Base-by-base conservation (phyloP, 2,113 vertebrate species). In the Hippoglossus stenolepis region DNA sequence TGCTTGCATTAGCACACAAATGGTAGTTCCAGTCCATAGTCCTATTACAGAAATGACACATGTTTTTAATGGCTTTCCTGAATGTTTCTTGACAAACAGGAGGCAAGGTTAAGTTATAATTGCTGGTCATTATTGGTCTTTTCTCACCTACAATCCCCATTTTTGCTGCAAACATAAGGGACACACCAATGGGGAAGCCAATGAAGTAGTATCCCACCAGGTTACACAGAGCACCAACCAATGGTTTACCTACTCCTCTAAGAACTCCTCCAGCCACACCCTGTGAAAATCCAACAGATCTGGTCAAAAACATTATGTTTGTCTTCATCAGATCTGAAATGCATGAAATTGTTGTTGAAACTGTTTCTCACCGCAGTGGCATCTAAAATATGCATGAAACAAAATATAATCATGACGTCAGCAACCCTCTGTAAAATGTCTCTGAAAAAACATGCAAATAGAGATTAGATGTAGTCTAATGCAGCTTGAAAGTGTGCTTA, bases 201-300 rank as follows among this genome's bases (percentile, higher is more conserved):
- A 96, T 73, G 0, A 91, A 65, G 0, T 98, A 97, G 81, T 95
- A 96, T 60, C 93, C 86, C n/a, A 96, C 5, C 0, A 94, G 83
- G 0, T 96, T 96, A 75, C 94, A 91, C n/a, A 95, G 63, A 40
- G 97, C 97, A 0, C 97, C 96, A 0, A 98, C 80, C 64, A 92
- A 74, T 75, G 97, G 97, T 89, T 94, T 96, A 38, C 97, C 96
- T 0, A 92, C 87, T 35, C 97, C 97, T 86, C 96, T 92, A 38
- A 97, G 82, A 45, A 97, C 87, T 1, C 96, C 96, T 0, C 95
- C 86, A 2, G 87, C 88, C 60, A 96, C 88, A 0, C 85, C 89
- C 96, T 98, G 89, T 0, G 2, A 14, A 62, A 1, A 38, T 4
- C 56, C 67, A 75, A 76, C 53, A 45, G 10, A 62, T 51, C 31